Evolutionary conservation across 2,888 invertebrate genomes (phyloP).

Genomic region (Coleophora flavipennella): DNA sequence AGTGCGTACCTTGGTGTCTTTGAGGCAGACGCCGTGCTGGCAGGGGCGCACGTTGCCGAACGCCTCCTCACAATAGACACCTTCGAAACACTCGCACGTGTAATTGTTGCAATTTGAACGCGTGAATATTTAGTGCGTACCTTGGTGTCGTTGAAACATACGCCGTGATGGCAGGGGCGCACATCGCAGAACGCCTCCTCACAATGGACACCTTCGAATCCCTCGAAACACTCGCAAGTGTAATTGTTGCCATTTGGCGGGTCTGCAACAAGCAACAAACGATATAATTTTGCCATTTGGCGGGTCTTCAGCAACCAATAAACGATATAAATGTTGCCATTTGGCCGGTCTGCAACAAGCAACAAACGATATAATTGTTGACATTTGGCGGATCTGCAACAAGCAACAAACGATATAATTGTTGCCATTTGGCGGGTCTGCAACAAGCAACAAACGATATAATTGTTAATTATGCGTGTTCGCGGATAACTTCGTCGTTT

Average conservation of each 20-base stretch:
- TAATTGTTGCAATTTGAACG: constrained; percentile 89
- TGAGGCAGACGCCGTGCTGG: constrained; percentile 77
- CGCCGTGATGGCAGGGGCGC: constrained; percentile 79
- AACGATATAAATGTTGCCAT: too few species aligned
- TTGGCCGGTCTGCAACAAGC: too few species aligned
- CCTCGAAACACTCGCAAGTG: constrained; percentile 83
- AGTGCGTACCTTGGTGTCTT: constrained; percentile 44
- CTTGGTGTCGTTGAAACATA: constrained; percentile 66
- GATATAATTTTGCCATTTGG: too few species aligned
- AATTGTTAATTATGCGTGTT: too few species aligned
- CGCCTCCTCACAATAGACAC: constrained; percentile 79
- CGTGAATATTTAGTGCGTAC: too few species aligned
- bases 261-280: constrained; percentile 64
- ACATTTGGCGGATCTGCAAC: too few species aligned
- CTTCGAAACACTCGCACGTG: constrained; percentile 85
- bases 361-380: too few species aligned
- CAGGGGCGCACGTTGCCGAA: constrained; percentile 80
- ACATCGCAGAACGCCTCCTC: constrained; percentile 80
- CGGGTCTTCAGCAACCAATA: too few species aligned
- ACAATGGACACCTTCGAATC: constrained; percentile 82
- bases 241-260: constrained; percentile 82
- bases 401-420: too few species aligned
- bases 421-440: constrained; percentile 64
- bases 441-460: too few species aligned
- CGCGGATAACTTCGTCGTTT: too few species aligned